Conservation (phyloP, 2,113 vertebrate genomes). For the Rhea pennata region DNA sequence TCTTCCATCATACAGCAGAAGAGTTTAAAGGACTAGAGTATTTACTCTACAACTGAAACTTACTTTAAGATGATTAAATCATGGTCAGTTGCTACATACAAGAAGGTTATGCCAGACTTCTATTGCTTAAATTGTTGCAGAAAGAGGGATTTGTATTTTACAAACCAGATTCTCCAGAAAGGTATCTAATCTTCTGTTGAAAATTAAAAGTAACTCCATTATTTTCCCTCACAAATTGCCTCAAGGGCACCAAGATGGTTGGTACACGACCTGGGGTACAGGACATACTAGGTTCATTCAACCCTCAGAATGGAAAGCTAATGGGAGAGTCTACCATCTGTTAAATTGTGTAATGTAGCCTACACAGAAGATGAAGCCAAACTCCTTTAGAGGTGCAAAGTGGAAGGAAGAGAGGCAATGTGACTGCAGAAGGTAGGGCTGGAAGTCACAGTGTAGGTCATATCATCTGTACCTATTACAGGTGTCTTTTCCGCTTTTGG, state of each 20-base stretch:
- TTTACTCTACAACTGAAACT: background rate
- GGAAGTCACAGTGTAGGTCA: background rate
- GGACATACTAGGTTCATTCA: rapidly evolving
- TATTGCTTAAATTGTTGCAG: background rate
- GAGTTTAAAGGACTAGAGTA: background rate
- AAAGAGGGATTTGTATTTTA: background rate
- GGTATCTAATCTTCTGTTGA: background rate
- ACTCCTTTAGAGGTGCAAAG: background rate
- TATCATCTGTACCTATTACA: background rate
- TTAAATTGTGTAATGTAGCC: background rate
- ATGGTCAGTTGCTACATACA: background rate
- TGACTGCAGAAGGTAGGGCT: background rate
- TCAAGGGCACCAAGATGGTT: background rate
- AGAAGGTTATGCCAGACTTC: background rate
- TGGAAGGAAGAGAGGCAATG: background rate
- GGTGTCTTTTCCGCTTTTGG: background rate
- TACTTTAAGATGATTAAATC: background rate
- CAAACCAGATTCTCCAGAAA: background rate
- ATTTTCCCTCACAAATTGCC: background rate
- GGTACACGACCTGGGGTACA: background rate
- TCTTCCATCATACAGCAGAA: background rate
- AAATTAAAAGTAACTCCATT: background rate
- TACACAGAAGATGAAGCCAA: background rate
- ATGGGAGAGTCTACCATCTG: background rate
- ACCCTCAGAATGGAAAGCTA: background rate